A percentile compares a stretch with the other conserved stretches of the same genome.
Conservation (phyloP, 1,140 invertebrate genomes). For the Philopotamus ludificatus region DNA sequence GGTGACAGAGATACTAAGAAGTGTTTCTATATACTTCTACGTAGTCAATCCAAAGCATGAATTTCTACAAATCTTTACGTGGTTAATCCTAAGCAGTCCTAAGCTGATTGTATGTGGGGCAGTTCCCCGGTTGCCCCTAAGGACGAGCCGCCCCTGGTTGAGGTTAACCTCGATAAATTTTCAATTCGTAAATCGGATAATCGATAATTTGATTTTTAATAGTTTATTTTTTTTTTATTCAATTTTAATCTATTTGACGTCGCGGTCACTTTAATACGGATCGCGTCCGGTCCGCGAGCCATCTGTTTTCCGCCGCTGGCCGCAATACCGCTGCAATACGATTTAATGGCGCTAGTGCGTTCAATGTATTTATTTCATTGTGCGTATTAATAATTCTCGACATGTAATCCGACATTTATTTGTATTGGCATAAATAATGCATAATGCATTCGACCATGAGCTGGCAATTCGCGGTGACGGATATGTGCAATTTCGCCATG, state of each 20-base stretch:
- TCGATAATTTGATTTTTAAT: background rate
- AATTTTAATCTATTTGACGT: background rate
- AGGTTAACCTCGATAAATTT: background rate
- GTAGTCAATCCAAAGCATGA: no score
- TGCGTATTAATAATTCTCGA: background rate
- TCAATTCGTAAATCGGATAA: background rate
- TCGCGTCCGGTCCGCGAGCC: background rate
- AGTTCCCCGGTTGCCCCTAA: no score
- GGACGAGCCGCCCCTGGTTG: no score
- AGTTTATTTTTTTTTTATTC: background rate
- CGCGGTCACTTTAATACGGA: background rate
- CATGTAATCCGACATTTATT: background rate
- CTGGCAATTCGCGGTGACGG: background rate
- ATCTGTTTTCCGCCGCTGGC: background rate
- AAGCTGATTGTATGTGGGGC: no score
- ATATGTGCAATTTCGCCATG: background rate
- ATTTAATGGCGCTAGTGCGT: background rate
- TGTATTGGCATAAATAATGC: background rate
- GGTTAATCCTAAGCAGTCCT: no score
- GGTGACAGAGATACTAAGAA: no score
- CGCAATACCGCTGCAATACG: background rate
- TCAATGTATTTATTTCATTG: background rate
- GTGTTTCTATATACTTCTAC: no score
- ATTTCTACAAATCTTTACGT: no score
- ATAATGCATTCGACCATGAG: background rate